Evolutionary conservation across 1,140 invertebrate genomes (phyloP), one percentile per base, ranked within the genome.

Genomic region (Apis laboriosa): DNA sequence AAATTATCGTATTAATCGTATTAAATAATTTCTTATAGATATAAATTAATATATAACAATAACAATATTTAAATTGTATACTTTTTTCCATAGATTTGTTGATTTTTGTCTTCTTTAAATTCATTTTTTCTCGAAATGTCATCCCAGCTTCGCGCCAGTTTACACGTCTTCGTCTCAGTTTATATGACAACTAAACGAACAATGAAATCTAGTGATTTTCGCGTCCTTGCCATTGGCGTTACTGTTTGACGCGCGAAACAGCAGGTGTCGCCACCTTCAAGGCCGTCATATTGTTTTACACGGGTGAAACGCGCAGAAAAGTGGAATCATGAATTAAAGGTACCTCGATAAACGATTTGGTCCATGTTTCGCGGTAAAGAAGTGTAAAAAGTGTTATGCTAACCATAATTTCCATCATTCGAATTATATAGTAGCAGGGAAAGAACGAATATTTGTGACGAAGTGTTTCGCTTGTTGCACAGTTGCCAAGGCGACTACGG

Each of bases 401-500:
- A 2, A 21, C 12, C 19, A 19, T 8, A 12, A 3, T 67, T 49
- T 49, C 17, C 24, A 24, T 60, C 56, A 24, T 55, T 8, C 15
- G 3, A 3, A 15, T 55, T 17, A 55, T 28, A 15, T 12, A n/a
- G 17, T 15, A 34, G 0, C 4, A 21, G 34, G 5, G 15, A 51
- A 80, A 79, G n/a, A 11, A 64, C 63, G 66, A 68, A 77, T 73
- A 83, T 80, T 64, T 8, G 66, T 56, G 58, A 43, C 60, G 73
- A 81, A 87, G 82, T 88, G 84, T 85, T 58, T 84, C 83, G 88
- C 87, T 90, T 89, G 88, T 90, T 89, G 89, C 88, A 85, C 74
- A 91, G 90, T 91, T 91, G 81, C 89, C 89, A 89, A 90, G 89
- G 86, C 86, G 90, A 91, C 89, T 90, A 77, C 67, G 28, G 76